Conservation (phyloP, 2,113 vertebrate genomes). For the Chinchilla lanigera region DNA sequence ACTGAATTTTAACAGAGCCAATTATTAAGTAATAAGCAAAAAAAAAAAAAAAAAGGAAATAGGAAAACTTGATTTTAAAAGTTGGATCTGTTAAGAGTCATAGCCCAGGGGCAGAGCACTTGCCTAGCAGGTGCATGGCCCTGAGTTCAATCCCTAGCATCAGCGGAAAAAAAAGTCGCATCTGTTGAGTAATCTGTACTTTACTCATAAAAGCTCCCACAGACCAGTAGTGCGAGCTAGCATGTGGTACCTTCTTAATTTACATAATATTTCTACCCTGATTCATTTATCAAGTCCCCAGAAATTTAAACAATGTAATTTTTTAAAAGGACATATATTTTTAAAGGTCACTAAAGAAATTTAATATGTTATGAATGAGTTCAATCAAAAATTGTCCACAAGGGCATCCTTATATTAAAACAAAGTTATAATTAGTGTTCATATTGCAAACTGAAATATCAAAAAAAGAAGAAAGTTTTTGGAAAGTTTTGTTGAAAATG, state of each 20-base stretch:
- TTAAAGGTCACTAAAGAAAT: slow-evolving; percentile 32
- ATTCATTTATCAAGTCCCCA: neutral
- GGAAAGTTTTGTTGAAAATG: neutral
- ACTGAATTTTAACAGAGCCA: neutral
- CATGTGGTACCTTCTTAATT: neutral
- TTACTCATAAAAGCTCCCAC: neutral
- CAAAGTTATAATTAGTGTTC: neutral
- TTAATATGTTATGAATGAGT: neutral
- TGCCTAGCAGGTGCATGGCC: neutral
- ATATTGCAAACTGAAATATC: neutral
- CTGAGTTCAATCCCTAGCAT: neutral
- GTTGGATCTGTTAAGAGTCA: neutral
- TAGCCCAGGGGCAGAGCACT: too few species aligned
- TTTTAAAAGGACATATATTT: neutral
- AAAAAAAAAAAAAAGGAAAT: neutral
- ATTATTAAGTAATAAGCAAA: slow-evolving; percentile 26
- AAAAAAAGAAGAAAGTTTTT: neutral
- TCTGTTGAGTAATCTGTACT: neutral
- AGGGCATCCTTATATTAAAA: neutral
- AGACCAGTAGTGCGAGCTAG: neutral
- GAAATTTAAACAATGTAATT: neutral
- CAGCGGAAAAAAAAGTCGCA: neutral
- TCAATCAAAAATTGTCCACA: neutral
- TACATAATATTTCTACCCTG: neutral
- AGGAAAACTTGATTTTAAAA: neutral